Conservation (phyloP, 1,140 invertebrate genomes). For the Cotesia chilonis region DNA sequence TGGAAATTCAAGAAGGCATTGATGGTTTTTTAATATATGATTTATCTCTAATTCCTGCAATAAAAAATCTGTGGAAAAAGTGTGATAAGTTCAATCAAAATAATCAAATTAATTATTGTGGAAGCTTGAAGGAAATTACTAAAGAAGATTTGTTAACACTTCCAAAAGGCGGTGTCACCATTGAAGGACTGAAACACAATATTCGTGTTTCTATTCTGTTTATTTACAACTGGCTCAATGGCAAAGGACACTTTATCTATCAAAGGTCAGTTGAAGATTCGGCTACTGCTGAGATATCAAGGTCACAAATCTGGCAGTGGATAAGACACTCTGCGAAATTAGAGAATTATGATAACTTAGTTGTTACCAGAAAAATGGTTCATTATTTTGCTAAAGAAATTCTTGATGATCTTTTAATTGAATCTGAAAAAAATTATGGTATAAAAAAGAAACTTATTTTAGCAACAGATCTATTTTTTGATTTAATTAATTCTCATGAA, state of each 20-base stretch:
- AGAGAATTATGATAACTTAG: conserved; percentile 57
- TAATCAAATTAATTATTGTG: conserved; percentile 42
- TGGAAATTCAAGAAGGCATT: conserved; percentile 71
- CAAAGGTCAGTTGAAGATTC: conserved; percentile 76
- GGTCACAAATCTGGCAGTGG: conserved; percentile 80
- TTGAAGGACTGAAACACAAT: conserved; percentile 72
- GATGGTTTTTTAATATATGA: conserved; percentile 81
- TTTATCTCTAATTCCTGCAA: conserved; percentile 67
- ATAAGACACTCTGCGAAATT: conserved; percentile 68
- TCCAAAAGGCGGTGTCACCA: conserved; percentile 70
- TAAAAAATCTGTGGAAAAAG: conserved; percentile 67
- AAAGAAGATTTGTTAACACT: conserved; percentile 69
- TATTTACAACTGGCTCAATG: conserved; percentile 75
- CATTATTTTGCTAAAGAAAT: conserved; percentile 51
- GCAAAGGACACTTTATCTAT: conserved; percentile 74
- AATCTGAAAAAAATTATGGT: conserved; percentile 56
- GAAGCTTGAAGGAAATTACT: conserved; percentile 43
- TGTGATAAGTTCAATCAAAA: conserved; percentile 26
- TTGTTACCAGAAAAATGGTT: conserved; percentile 63
- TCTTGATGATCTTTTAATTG: conserved; percentile 54
- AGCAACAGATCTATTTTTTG: conserved; percentile 67
- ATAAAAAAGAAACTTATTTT: conserved; percentile 60
- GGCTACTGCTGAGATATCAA: conserved; percentile 78
- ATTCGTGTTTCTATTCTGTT: conserved; percentile 73
- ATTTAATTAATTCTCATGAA: conserved; percentile 65